A percentile compares a stretch with the other conserved stretches of the same genome.
Evolutionary conservation across 23 tunicate species (phyloP).

Genomic region (Corella eumyota): DNA sequence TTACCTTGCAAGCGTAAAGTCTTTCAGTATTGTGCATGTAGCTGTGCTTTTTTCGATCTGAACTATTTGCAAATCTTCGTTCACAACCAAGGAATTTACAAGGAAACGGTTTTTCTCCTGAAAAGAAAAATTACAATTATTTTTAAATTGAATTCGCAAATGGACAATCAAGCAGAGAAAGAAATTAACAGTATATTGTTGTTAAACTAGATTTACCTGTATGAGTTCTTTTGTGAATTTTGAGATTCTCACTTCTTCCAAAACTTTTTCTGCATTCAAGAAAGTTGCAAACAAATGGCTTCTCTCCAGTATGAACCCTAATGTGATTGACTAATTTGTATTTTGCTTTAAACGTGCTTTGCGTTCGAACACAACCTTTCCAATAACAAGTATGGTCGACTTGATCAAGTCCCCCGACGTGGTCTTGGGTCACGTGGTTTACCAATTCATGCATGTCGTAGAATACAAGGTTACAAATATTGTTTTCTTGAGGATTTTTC

Average conservation of each 20-base stretch:
- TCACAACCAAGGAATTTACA: slow-evolving; percentile 56
- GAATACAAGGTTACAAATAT: slow-evolving; percentile 21
- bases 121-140: no score
- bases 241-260: slow-evolving; percentile 66
- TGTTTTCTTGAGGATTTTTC: slow-evolving; percentile 16
- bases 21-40: slow-evolving; percentile 56
- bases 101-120: slow-evolving; percentile 60
- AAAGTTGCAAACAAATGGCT: slow-evolving; percentile 46
- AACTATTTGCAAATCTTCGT: slow-evolving; percentile 59
- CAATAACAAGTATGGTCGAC: slow-evolving; percentile 78
- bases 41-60: slow-evolving; percentile 74
- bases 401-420: slow-evolving; percentile 57
- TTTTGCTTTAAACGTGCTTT: slow-evolving; percentile 52
- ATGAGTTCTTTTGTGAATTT: slow-evolving; percentile 68
- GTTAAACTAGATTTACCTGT: slow-evolving; percentile 25
- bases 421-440: slow-evolving; percentile 49
- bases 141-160: no score
- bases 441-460: slow-evolving; percentile 35
- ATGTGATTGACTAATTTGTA: slow-evolving; percentile 82
- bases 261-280: slow-evolving; percentile 62
- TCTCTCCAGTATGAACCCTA: slow-evolving; percentile 48
- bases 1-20: slow-evolving; percentile 53
- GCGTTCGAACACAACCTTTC: slow-evolving; percentile 40
- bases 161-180: no score
- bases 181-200: not conserved